phyloP scores from a whole-genome alignment of 92 coral and sea anemone species.

The Paramuricea clavata region DNA sequence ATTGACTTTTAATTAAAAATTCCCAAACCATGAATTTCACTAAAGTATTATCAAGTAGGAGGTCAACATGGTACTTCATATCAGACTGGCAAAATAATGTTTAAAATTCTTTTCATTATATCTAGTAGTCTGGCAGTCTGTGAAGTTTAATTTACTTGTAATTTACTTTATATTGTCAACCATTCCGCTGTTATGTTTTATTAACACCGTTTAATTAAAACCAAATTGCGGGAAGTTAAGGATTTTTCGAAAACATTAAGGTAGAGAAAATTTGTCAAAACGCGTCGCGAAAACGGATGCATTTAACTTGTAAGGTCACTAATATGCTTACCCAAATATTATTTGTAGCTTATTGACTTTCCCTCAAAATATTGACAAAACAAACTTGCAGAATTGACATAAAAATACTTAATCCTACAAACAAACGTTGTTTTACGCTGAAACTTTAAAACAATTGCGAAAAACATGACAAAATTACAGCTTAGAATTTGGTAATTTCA shows the following conservation, averaged over 20 bases:
- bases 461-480: neutral
- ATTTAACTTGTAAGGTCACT: neutral
- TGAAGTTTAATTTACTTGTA: too few relatives aligned
- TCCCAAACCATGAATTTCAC: neutral
- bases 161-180: too few relatives aligned
- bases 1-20: constrained; percentile 2
- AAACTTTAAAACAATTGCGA: too few relatives aligned
- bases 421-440: neutral
- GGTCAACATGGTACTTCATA: too few relatives aligned
- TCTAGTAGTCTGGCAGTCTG: too few relatives aligned
- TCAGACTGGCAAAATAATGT: neutral
- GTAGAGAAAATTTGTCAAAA: neutral
- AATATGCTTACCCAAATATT: neutral
- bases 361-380: constrained; percentile 19
- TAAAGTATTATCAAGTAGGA: too few relatives aligned
- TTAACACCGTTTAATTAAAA: neutral
- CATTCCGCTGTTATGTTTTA: neutral
- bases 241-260: neutral
- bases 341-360: neutral
- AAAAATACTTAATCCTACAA: neutral
- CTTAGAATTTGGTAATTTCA: neutral
- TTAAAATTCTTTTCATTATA: neutral
- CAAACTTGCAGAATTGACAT: constrained; percentile 8
- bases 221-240: neutral
- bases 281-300: neutral